These are phyloP conservation scores for Agonum fuliginosum DNA, from an alignment of 2,888 invertebrate genomes.

Conservation along the genomic window DNA sequence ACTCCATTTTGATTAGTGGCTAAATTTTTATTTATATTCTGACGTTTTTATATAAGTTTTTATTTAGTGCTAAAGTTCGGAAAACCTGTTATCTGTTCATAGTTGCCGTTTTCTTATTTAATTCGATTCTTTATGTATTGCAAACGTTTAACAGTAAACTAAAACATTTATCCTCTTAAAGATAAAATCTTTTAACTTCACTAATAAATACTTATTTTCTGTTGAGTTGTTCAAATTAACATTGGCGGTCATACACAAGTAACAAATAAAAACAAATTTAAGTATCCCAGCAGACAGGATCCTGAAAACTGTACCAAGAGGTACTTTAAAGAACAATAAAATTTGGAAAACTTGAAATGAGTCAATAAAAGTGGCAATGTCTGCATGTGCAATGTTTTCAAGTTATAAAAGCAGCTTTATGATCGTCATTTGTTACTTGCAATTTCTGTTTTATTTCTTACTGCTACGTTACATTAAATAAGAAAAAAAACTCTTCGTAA, in stretches of 20 bases:
- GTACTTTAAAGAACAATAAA: slow-evolving; percentile 32
- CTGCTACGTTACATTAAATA: slow-evolving; percentile 37
- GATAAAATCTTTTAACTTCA: no score
- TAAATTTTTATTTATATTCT: no score
- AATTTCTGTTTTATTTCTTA: slow-evolving; percentile 41
- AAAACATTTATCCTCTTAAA: no score
- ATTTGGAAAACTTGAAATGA: slow-evolving; percentile 34
- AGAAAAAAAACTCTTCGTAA: slow-evolving; percentile 34
- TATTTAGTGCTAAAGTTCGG: no score
- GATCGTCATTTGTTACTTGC: slow-evolving; percentile 33
- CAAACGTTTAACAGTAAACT: no score
- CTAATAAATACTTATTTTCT: no score
- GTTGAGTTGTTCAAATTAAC: no score
- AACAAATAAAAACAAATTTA: not conserved
- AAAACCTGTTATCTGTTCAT: no score
- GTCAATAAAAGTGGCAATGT: slow-evolving; percentile 16
- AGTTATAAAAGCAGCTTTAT: slow-evolving; percentile 32
- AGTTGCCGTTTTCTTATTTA: no score
- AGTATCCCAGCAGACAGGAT: not conserved
- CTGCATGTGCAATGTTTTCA: slow-evolving; percentile 43
- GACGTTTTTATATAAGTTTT: no score
- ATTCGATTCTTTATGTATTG: no score
- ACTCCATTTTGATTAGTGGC: no score
- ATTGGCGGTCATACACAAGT: not conserved
- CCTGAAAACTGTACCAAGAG: not conserved